Percentiles rank a stretch among this genome's conserved stretches.
Evolutionary conservation across 2,113 vertebrate species (phyloP).

Genomic region (Dromiciops gliroides): DNA sequence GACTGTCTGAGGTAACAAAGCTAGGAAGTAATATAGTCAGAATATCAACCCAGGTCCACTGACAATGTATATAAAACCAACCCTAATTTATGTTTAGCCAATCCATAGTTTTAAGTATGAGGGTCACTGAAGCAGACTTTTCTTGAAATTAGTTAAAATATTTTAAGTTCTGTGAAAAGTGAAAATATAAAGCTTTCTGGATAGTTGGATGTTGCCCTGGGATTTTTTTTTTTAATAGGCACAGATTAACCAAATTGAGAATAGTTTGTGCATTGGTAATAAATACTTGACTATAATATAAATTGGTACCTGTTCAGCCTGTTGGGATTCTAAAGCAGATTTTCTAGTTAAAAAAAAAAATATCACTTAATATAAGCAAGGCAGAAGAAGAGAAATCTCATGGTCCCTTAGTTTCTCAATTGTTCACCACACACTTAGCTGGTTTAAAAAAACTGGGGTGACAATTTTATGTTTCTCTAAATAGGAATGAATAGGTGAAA

Average conservation of each 20-base stretch:
- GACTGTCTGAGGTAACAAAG: no score
- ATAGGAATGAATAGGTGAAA: neutral
- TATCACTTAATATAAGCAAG: neutral
- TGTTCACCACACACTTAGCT: neutral
- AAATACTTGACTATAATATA: neutral
- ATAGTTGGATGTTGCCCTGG: neutral
- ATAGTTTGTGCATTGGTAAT: neutral
- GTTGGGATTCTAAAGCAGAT: neutral
- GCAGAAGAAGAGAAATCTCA: neutral
- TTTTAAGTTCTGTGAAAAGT: neutral
- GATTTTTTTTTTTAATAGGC: neutral
- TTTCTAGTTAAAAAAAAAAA: no score
- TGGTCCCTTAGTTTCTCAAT: neutral
- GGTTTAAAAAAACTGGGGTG: neutral
- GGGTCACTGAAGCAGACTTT: neutral
- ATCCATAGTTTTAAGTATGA: neutral
- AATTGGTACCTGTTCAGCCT: neutral
- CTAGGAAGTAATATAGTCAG: no score
- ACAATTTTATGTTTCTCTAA: neutral
- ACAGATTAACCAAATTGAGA: neutral
- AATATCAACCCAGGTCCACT: neutral
- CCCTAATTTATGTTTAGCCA: neutral
- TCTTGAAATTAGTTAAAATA: neutral
- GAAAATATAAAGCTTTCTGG: neutral
- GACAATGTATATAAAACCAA: neutral